Percentiles rank a stretch among this genome's conserved stretches.
phyloP scores from a whole-genome alignment of 92 coral and sea anemone genomes.

The Muricea muricata region DNA sequence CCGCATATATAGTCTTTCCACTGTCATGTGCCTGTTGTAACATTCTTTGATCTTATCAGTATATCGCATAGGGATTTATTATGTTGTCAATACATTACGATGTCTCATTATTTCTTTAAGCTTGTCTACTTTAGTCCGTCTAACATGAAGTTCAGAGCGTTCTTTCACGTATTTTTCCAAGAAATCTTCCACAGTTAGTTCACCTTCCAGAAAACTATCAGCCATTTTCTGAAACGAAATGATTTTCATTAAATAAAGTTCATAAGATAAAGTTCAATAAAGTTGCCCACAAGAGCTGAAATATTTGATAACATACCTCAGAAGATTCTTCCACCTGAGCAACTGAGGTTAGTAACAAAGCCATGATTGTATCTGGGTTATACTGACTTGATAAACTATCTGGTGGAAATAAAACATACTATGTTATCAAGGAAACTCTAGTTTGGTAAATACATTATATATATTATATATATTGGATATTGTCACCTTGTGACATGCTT shows the following conservation, averaged over 20 bases:
- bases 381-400: slow-evolving; percentile 75
- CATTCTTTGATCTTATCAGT: no score
- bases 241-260: neutral
- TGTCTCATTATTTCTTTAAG: slow-evolving; percentile 75
- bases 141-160: slow-evolving; percentile 79
- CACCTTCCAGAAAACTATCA: slow-evolving; percentile 85
- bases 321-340: slow-evolving; percentile 91
- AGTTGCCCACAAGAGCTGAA: neutral
- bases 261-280: no score
- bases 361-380: slow-evolving; percentile 87
- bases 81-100: neutral
- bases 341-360: slow-evolving; percentile 81
- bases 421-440: neutral
- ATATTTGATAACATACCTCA: slow-evolving; percentile 59
- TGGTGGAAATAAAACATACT: slow-evolving; percentile 17
- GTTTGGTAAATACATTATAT: no score
- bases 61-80: neutral
- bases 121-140: slow-evolving; percentile 90
- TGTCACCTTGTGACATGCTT: no score
- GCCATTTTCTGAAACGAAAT: slow-evolving; percentile 80
- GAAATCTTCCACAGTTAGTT: slow-evolving; percentile 83
- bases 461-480: no score
- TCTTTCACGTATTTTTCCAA: slow-evolving; percentile 79
- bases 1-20: neutral
- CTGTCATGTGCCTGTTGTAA: no score